Evolutionary conservation across 2,797 vertebrate species (phyloP).

Genomic region (Lepilemur ruficaudatus): DNA sequence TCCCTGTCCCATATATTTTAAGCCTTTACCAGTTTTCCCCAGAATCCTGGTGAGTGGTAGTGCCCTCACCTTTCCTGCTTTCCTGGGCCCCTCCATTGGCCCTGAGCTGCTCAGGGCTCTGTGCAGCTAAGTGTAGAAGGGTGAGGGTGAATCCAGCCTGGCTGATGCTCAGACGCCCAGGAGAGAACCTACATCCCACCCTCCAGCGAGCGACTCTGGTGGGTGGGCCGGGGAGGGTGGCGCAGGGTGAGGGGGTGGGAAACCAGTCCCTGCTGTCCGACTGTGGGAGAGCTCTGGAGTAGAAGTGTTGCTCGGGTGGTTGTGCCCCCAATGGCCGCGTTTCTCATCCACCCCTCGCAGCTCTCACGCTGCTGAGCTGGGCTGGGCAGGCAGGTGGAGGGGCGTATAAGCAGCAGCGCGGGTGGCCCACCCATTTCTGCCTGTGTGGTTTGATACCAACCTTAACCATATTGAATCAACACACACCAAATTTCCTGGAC

Average conservation of each 20-base stretch:
- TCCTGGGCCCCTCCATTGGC: neutral
- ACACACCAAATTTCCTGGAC: neutral
- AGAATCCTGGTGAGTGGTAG: neutral
- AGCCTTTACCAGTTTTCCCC: neutral
- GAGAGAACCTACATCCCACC: neutral
- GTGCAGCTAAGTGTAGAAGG: neutral
- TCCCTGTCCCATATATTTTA: neutral
- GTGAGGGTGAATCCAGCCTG: neutral
- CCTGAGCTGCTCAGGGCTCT: neutral
- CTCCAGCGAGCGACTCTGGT: neutral
- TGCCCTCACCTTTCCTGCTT: neutral
- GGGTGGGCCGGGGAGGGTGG: neutral
- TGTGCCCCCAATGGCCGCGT: neutral
- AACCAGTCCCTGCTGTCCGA: neutral
- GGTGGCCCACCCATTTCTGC: neutral
- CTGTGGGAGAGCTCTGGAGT: neutral
- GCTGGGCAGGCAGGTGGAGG: neutral
- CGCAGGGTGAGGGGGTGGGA: neutral
- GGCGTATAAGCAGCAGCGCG: fast-evolving
- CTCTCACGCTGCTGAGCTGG: neutral
- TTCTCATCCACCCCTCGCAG: neutral
- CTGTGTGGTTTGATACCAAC: neutral
- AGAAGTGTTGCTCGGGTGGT: fast-evolving
- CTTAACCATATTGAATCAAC: neutral
- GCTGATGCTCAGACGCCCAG: neutral